Percentiles rank a stretch among this genome's conserved stretches.
Evolutionary conservation across 2,113 vertebrate species (phyloP).

Genomic region (Mustela lutreola): DNA sequence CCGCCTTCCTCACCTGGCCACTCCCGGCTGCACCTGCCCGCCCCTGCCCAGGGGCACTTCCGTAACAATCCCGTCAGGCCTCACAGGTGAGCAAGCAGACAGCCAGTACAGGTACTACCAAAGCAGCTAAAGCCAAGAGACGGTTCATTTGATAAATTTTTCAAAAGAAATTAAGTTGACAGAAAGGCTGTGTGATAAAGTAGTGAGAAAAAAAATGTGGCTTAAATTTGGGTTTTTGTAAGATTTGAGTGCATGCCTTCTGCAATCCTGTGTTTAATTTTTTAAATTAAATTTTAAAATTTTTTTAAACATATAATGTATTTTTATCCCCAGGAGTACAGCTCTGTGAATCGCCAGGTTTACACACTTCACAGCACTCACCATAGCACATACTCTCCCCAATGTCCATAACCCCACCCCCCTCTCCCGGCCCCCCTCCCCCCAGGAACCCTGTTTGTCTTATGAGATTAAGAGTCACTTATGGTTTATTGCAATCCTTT

Average conservation of each 20-base stretch:
- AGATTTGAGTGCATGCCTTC: not conserved
- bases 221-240: constrained; percentile 35
- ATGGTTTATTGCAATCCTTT: not conserved
- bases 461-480: no score
- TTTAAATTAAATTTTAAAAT: no score
- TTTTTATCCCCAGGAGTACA: no score
- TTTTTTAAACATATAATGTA: no score
- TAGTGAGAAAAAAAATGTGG: not conserved
- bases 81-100: not conserved
- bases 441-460: no score
- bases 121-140: not conserved
- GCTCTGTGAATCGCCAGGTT: no score
- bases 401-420: no score
- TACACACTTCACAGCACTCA: no score
- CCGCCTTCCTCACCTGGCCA: no score
- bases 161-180: constrained; percentile 40
- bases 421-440: no score
- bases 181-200: not conserved
- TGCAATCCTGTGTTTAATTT: not conserved
- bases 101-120: not conserved
- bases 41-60: not conserved
- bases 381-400: no score
- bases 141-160: constrained; percentile 34
- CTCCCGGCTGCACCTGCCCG: not conserved
- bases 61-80: not conserved